Evolutionary conservation across 2,113 vertebrate species (phyloP).

Genomic region (Myotis davidii): DNA sequence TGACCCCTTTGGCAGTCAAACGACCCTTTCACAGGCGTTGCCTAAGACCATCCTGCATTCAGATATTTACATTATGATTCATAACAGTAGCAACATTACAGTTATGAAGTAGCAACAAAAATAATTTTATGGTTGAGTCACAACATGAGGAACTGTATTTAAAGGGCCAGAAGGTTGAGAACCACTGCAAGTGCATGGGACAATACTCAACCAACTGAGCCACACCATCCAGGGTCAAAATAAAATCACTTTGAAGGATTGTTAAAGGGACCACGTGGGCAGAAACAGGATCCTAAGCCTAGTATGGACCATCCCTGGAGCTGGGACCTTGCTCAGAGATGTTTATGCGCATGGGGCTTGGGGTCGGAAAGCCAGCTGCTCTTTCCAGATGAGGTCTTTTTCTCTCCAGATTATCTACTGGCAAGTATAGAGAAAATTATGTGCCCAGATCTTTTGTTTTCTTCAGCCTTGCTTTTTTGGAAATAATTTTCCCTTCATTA

Average conservation of each 20-base stretch:
- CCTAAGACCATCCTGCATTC: too few species aligned
- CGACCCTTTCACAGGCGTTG: too few species aligned
- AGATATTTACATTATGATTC: too few species aligned
- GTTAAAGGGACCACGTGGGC: neutral
- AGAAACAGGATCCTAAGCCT: neutral
- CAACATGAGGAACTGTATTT: too few species aligned
- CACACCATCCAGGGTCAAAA: neutral
- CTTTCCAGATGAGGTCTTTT: neutral
- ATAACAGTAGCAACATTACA: too few species aligned
- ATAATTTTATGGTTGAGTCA: too few species aligned
- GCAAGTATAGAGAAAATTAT: neutral
- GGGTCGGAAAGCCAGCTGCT: neutral
- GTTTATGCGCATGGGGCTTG: accelerated
- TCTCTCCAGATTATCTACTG: neutral
- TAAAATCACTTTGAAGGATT: neutral
- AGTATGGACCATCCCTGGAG: neutral
- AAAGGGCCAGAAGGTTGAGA: too few species aligned
- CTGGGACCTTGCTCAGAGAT: neutral
- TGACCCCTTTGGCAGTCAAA: too few species aligned
- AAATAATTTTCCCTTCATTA: neutral
- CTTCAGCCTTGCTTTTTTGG: neutral
- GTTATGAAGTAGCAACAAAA: too few species aligned
- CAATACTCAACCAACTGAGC: too few species aligned
- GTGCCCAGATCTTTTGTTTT: neutral
- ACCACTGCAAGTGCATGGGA: too few species aligned